Base-by-base conservation (phyloP, 1,140 invertebrate genomes). In the Acromyrmex heyeri region DNA sequence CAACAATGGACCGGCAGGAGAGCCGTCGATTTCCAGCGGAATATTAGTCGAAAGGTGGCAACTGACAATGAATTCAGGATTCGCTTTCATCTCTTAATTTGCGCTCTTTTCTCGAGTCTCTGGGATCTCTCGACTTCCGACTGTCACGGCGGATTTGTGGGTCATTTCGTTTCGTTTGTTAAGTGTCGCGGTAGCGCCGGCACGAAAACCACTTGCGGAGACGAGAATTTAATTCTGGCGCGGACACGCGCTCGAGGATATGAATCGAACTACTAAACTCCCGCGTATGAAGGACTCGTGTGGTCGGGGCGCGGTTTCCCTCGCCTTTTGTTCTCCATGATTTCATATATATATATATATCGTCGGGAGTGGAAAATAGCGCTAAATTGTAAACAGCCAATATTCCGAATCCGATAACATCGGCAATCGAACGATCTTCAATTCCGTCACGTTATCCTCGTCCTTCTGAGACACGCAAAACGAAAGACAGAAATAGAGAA, bases 131-230 rank as follows among this genome's bases (percentile, higher is more conserved):
- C 24, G 44, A 64, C 24, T 78, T 3, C 38, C 21, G 65, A 38
- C 27, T 83, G 79, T 73, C 79, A 83, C 8, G 55, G 10, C 18
- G 14, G 30, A 30, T 65, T 72, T 69, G 62, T 53, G 18, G 64
- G 55, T 75, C 79, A 75, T 18, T 83, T 83, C 55, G 55, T 83
- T 83, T 73, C 79, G 69, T 83, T 75, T 83, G 55, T 83, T 75
- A 83, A 83, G 44, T 83, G 59, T 61, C 79, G 16, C 79, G 38
- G 18, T 21, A 30, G 16, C 12, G 21, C 18, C 27, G 27, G 57
- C 38, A 30, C 18, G 27, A 34, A 38, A 83, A 48, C 55, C 69
- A 61, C n/a, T 75, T 53, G 12, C 55, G 27, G 38, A 50, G 65
- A 61, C 14, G 38, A 70, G 57, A 69, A 83, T 83, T 83, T 50